These are phyloP conservation scores for Nibea albiflora DNA, from an alignment of 2,113 vertebrate species.

Conservation along the genomic window DNA sequence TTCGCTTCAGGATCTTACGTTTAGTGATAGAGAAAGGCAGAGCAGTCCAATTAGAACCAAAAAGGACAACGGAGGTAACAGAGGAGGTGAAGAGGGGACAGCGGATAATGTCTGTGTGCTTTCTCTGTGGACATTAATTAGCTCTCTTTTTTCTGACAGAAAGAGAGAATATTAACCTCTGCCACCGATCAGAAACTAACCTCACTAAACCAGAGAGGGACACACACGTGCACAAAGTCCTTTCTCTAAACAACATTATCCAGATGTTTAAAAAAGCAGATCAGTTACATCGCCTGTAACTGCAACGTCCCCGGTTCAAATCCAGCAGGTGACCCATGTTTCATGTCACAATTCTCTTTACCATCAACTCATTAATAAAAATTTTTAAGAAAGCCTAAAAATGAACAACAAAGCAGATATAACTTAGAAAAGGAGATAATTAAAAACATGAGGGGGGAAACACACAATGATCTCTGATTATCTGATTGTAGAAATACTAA, in stretches of 20 bases:
- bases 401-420: background rate
- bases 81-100: slow-evolving; percentile 36
- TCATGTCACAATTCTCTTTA: background rate
- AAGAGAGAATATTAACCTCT: slow-evolving; percentile 19
- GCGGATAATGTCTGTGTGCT: background rate
- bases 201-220: slow-evolving; percentile 3
- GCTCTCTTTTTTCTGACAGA: slow-evolving; percentile 13
- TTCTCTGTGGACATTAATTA: slow-evolving; percentile 33
- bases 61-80: slow-evolving; percentile 16
- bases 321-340: background rate
- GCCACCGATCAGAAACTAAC: slow-evolving; percentile 7
- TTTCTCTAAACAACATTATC: background rate
- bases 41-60: slow-evolving; percentile 42
- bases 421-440: too few relatives aligned
- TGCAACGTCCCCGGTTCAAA: background rate
- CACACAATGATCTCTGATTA: too few relatives aligned
- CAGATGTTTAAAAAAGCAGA: too few relatives aligned
- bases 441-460: background rate
- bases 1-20: slow-evolving; percentile 38
- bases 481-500: too few relatives aligned
- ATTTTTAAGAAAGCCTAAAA: background rate
- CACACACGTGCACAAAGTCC: background rate
- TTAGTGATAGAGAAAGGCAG: background rate
- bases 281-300: too few relatives aligned
- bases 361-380: background rate